Conservation (phyloP, 2,888 invertebrate genomes). For the Amiota minor region DNA sequence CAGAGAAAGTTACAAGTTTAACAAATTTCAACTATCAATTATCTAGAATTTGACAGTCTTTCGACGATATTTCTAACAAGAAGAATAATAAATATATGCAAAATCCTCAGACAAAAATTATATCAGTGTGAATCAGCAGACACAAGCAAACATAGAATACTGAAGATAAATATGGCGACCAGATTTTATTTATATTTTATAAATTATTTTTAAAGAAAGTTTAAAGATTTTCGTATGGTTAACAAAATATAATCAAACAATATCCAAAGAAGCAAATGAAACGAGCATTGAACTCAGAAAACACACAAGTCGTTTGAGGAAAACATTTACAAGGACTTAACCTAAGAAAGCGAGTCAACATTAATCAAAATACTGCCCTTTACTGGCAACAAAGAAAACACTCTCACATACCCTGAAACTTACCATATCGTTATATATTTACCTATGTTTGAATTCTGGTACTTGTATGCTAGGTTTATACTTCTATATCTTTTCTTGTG, state of each 20-base stretch:
- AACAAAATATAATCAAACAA: neutral
- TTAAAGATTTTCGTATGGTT: no score
- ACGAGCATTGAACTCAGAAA: neutral
- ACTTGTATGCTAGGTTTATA: neutral
- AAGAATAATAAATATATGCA: no score
- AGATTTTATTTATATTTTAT: no score
- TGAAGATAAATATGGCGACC: no score
- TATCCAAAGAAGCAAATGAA: neutral
- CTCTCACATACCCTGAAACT: constrained; percentile 30
- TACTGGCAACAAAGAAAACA: constrained; percentile 39
- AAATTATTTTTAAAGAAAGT: neutral
- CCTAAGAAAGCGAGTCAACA: constrained; percentile 63
- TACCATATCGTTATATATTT: neutral
- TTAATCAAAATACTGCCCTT: constrained; percentile 55
- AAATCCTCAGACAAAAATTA: no score
- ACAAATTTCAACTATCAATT: no score
- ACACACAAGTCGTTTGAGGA: constrained; percentile 9
- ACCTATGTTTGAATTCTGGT: neutral
- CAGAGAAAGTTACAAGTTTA: no score
- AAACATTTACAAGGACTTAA: constrained; percentile 67
- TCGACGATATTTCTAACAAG: no score
- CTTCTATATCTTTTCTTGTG: neutral
- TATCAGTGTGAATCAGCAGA: no score
- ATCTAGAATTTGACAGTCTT: no score
- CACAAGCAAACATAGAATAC: no score